Conservation (phyloP, 2,113 vertebrate genomes). For the Microtus richardsoni region DNA sequence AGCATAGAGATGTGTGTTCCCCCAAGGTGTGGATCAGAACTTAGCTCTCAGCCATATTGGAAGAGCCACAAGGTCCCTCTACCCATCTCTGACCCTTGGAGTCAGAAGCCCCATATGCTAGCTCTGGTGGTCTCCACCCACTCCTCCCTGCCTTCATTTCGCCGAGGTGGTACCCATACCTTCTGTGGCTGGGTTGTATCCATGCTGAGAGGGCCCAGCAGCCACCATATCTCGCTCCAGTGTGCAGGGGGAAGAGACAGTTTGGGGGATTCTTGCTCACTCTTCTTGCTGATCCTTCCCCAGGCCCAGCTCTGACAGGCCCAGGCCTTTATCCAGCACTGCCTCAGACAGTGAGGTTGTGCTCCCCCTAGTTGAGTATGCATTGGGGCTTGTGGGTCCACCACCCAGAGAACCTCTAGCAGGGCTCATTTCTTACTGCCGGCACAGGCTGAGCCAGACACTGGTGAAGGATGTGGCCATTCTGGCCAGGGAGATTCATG, state of each 20-base stretch:
- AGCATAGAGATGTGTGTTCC: neutral
- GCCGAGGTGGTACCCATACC: neutral
- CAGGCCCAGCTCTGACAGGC: neutral
- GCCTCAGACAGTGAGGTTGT: neutral
- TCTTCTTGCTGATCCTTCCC: neutral
- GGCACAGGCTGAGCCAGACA: slow-evolving; percentile 95
- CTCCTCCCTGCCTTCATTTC: neutral
- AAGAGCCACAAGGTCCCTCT: neutral
- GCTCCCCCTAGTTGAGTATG: neutral
- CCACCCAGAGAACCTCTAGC: neutral
- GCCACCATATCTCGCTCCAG: neutral
- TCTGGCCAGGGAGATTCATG: slow-evolving; percentile 96
- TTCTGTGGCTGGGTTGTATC: neutral
- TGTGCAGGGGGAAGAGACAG: neutral
- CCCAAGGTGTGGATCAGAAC: neutral
- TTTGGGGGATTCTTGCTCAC: fast-evolving
- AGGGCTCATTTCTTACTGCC: neutral
- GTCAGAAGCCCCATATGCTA: neutral
- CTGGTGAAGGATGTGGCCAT: slow-evolving; percentile 99
- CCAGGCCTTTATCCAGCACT: neutral
- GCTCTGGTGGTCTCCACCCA: neutral
- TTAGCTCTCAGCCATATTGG: neutral
- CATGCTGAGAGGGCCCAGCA: no score
- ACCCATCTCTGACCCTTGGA: neutral
- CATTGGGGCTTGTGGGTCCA: neutral